phyloP scores from a whole-genome alignment of 2,888 invertebrate genomes.

The Halictus quadricinctus region DNA sequence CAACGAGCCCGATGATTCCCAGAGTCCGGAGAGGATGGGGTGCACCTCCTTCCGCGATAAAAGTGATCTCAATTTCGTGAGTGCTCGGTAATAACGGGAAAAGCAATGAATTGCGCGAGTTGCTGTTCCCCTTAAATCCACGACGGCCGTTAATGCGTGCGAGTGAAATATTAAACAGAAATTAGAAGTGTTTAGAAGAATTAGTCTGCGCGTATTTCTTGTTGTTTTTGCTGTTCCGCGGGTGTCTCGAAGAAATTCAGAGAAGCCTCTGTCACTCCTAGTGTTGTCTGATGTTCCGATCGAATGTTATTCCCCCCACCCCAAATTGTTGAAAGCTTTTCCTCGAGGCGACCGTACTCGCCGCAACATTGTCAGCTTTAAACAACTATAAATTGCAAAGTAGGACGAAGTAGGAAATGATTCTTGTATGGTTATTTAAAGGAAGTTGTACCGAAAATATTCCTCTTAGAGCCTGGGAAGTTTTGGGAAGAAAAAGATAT shows the following conservation, averaged over 20 bases:
- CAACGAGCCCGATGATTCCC: constrained; percentile 7
- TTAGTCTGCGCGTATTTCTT: background rate
- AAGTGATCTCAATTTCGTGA: constrained; percentile 19
- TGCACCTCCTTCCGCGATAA: background rate
- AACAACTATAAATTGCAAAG: no score
- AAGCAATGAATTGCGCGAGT: background rate
- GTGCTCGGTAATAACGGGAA: background rate
- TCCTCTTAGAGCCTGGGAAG: no score
- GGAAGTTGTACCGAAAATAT: no score
- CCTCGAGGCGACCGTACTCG: no score
- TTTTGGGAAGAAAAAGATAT: no score
- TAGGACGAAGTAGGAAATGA: no score
- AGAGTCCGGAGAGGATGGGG: background rate
- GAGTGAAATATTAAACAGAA: background rate
- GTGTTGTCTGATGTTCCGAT: background rate
- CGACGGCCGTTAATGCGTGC: background rate
- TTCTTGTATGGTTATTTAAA: no score
- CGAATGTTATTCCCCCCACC: no score
- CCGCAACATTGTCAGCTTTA: no score
- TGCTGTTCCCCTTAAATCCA: background rate
- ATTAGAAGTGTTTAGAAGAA: background rate
- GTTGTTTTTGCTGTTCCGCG: background rate
- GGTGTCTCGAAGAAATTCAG: background rate
- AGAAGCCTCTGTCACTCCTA: background rate
- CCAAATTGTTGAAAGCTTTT: no score